Evolutionary conservation across 64 coral and sea anemone species (phyloP).

Genomic region (Platygyra sinensis): DNA sequence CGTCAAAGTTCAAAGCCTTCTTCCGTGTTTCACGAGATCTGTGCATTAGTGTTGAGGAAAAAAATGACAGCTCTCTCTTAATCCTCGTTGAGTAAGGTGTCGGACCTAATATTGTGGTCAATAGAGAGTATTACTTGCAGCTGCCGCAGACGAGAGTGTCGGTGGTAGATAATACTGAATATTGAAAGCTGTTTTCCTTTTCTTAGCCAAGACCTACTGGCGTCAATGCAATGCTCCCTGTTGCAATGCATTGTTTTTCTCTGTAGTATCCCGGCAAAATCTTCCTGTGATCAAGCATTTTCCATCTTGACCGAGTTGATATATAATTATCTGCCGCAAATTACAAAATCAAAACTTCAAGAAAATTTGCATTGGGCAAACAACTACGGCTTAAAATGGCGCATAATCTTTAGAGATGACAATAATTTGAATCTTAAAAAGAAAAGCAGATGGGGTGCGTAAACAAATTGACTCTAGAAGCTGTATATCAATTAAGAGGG

Average conservation of each 20-base stretch:
- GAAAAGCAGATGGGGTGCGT: neutral
- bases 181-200: neutral
- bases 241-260: neutral
- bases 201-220: neutral
- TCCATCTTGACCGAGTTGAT: neutral
- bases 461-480: neutral
- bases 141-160: neutral
- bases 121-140: neutral
- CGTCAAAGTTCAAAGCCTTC: neutral
- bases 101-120: neutral
- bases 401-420: neutral
- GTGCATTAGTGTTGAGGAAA: neutral
- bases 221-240: neutral
- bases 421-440: neutral
- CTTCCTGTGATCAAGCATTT: neutral
- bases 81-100: no score
- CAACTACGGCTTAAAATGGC: neutral
- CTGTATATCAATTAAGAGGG: neutral
- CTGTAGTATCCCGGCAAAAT: neutral
- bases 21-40: neutral
- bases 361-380: conserved; percentile 19
- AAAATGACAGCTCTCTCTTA: no score
- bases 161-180: neutral
- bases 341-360: conserved; percentile 22
- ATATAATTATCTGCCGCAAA: neutral